A percentile compares a stretch with the other conserved stretches of the same genome.
These are phyloP conservation scores for Cyphomyrus discorhynchus DNA, from an alignment of 2,113 vertebrate species.

Conservation along the genomic window DNA sequence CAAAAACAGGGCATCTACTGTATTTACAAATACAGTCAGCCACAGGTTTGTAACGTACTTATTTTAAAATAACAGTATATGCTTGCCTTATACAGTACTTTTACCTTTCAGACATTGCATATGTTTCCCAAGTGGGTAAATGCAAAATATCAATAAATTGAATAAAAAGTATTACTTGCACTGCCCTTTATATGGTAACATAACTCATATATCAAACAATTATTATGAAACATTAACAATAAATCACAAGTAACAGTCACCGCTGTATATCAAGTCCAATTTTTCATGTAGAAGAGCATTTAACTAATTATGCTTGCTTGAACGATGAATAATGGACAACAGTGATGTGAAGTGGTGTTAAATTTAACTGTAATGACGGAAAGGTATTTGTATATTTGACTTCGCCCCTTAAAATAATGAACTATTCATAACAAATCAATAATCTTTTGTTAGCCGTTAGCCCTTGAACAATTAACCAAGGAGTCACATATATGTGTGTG, in stretches of 20 bases:
- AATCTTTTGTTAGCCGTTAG: background rate
- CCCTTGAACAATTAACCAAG: background rate
- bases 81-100: background rate
- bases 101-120: background rate
- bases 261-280: background rate
- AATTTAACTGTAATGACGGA: background rate
- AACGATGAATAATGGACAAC: background rate
- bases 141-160: background rate
- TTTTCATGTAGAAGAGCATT: background rate
- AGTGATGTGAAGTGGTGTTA: background rate
- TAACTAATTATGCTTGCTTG: background rate
- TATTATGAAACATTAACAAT: background rate
- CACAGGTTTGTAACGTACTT: background rate
- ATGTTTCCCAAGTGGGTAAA: background rate
- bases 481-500: background rate
- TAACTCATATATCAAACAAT: background rate
- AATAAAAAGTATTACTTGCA: background rate
- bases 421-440: background rate
- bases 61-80: background rate
- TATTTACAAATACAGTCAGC: background rate
- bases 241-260: background rate
- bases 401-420: background rate
- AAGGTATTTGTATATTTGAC: background rate
- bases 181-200: background rate
- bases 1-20: background rate